Base-by-base conservation (phyloP, 2,888 invertebrate genomes). In the Axea sp. region DNA sequence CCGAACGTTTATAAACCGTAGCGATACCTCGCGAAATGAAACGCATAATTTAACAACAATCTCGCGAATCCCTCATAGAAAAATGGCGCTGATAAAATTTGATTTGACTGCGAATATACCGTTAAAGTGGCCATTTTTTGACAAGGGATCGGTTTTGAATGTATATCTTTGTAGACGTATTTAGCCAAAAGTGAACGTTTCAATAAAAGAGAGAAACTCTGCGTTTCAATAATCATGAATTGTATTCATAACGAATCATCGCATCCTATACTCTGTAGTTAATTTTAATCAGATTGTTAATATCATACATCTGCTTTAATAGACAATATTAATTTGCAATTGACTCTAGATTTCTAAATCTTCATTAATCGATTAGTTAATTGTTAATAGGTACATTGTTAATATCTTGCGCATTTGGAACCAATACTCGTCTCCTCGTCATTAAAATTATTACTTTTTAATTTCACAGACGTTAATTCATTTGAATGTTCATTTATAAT, bases 311-410 rank as follows among this genome's bases (percentile, higher is more conserved):
- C 67, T 76, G 65, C 49, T 74, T 78, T 77, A 75, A 75, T 79
- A 78, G 71, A 78, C 80, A 78, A 81, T 82, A 81, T 82, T 81
- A 79, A 81, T 82, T 81, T 77, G 78, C 82, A 83, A 83, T 83
- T 83, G 82, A 83, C 82, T 79, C 79, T 81, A 81, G 71, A 59
- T 69, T 35, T 57, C 76, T 75, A 77, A 60, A 62, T 55, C 55
- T 62, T 60, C 51, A 55, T 64, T 73, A 64, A 57, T 75, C 51
- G 60, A 64, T 73, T 49, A 39, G 62, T 75, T 72, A 71, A 64
- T 65, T 69, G 67, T 59, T 76, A 76, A 69, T 77, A 79, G 78
- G 73, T 79, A 77, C 74, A 73, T 65, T 51, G 19, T 65, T 65
- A 41, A 9, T 53, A 51, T 71, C 35, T 51, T 55, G 26, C 31